Evolutionary conservation across 2,888 invertebrate species (phyloP), one percentile per base, ranked within the genome.

Genomic region (Danaus chrysippus): DNA sequence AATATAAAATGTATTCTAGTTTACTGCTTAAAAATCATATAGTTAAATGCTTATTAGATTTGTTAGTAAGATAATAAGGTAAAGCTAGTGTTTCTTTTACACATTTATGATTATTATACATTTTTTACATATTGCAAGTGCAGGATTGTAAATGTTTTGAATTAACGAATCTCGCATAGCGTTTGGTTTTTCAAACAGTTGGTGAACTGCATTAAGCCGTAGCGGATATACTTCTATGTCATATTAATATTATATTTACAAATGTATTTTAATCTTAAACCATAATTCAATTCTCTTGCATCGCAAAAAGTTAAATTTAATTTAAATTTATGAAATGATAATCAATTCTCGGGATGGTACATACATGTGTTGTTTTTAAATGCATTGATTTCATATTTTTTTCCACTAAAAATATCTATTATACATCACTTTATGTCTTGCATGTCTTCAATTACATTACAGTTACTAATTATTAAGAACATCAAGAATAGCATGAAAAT

Each of bases 251-350:
- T 3, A 49, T 49, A 49, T 49, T 49, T 49, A 49, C 49, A 49
- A 49, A 49, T 46, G 49, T 49, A 58, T 66, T 78, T 81, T 81
- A 77, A 78, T 79, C 83, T 82, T 84, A 85, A 83, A 86, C 84
- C 83, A 82, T 76, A 79, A 81, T 84, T 91, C 90, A 91, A 91
- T 90, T 91, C 90, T 87, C 90, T 88, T 88, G 90, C 90, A 91
- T 90, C 89, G 90, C 90, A 90, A 86, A 85, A 80, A 82, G 81
- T 86, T 83, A 81, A 78, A 78, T 78, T 76, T 77, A 74, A 74
- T 78, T 82, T 81, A 79, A 80, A 81, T 76, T 83, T 87, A 89
- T 79, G 72, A 82, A 81, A 76, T 82, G 54, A 54, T 64, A 83
- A 83, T 76, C 73, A 79, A 83, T 79, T 78, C 70, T 71, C 77